A percentile compares a stretch with the other conserved stretches of the same genome.
Conservation (phyloP, 1,140 invertebrate species). For the Meloidogyne exigua region DNA sequence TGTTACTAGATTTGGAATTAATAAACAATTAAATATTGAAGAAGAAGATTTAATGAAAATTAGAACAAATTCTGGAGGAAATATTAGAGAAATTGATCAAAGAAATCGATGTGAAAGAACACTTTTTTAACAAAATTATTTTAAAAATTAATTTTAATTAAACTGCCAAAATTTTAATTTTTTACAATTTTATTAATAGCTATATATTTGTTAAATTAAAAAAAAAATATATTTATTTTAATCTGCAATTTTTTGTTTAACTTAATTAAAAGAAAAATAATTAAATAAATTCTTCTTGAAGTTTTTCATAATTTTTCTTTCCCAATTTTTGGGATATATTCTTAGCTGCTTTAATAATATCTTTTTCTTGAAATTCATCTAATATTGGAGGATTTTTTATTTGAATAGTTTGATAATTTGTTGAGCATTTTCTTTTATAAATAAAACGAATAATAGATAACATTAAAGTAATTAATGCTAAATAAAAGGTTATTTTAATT, state of each 20-base stretch:
- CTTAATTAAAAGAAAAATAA: no score
- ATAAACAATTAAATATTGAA: neutral
- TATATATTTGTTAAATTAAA: no score
- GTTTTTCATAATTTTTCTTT: constrained; percentile 23
- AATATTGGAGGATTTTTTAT: constrained; percentile 32
- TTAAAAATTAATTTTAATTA: neutral
- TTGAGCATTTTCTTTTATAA: constrained; percentile 5
- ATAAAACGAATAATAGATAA: constrained; percentile 23
- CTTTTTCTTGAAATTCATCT: constrained; percentile 37
- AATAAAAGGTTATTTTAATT: constrained; percentile 17
- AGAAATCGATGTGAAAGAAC: neutral
- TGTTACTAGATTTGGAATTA: neutral
- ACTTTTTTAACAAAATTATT: neutral
- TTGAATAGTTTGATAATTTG: constrained; percentile 24
- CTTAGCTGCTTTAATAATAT: constrained; percentile 37
- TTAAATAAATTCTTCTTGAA: constrained; percentile 30
- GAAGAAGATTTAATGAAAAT: neutral
- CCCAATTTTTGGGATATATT: constrained; percentile 33
- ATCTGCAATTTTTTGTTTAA: no score
- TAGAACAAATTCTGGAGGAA: neutral
- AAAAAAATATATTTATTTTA: no score
- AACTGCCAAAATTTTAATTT: no score
- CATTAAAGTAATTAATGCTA: constrained; percentile 12
- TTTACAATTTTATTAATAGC: no score
- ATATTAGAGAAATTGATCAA: neutral